phyloP scores from a whole-genome alignment of 2,797 vertebrate species.

The Anguilla pacifica region DNA sequence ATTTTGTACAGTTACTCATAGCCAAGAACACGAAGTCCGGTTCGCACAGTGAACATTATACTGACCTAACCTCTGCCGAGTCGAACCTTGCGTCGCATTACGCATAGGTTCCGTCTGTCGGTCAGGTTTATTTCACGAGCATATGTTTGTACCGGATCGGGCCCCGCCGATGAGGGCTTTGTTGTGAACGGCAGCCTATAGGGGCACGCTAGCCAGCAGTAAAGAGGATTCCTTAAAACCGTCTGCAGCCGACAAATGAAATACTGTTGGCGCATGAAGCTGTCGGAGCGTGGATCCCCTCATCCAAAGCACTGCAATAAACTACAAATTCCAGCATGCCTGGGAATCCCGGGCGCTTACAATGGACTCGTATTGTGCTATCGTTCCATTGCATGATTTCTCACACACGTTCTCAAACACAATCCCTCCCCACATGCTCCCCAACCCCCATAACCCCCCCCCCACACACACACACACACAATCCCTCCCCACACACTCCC shows the following conservation, averaged over 20 bases:
- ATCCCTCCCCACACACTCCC: background rate
- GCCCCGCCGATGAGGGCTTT: slow-evolving; percentile 1
- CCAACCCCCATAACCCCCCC: background rate
- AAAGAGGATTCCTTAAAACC: background rate
- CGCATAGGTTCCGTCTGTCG: background rate
- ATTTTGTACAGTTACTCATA: too few species aligned
- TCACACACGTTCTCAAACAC: background rate
- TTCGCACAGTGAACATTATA: too few species aligned
- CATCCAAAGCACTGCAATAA: background rate
- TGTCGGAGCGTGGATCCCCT: slow-evolving; percentile 14
- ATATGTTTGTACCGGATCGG: slow-evolving; percentile 23
- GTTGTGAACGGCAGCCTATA: background rate
- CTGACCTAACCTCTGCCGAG: background rate
- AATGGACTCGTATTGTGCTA: slow-evolving; percentile 4
- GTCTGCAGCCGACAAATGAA: slow-evolving; percentile 21
- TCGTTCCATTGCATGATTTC: background rate
- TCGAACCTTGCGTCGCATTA: background rate
- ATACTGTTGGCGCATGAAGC: background rate
- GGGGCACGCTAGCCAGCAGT: background rate
- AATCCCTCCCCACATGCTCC: too few species aligned
- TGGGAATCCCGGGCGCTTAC: background rate
- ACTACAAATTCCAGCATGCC: background rate
- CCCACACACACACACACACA: slow-evolving; percentile 1
- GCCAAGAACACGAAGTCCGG: too few species aligned
- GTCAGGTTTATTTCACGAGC: background rate